These are phyloP conservation scores for Stramonita haemastoma DNA, from an alignment of 2,888 invertebrate species.

Conservation along the genomic window DNA sequence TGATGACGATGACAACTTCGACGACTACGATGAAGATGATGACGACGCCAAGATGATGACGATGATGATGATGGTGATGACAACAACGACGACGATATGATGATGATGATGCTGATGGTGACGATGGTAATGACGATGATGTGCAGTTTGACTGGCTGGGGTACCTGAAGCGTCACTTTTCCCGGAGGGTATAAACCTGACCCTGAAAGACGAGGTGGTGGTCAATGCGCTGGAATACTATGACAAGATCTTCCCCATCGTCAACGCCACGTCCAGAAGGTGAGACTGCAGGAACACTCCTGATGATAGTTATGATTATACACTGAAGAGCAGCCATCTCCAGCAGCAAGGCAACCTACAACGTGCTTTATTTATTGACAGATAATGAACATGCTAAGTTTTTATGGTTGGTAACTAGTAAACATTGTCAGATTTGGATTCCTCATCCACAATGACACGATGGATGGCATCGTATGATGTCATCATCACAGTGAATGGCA, in stretches of 20 bases:
- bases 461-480: too few species aligned
- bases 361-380: too few species aligned
- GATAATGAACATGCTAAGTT: too few species aligned
- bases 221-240: slow-evolving; percentile 29
- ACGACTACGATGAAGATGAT: too few species aligned
- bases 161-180: background rate
- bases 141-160: slow-evolving; percentile 35
- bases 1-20: background rate
- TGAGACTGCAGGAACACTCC: background rate
- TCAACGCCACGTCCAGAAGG: slow-evolving; percentile 1
- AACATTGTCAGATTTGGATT: too few species aligned
- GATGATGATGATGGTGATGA: background rate
- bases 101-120: background rate
- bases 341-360: too few species aligned
- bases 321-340: too few species aligned
- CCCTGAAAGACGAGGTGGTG: slow-evolving; percentile 27
- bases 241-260: slow-evolving; percentile 35
- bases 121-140: background rate
- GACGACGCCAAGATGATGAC: too few species aligned
- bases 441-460: too few species aligned
- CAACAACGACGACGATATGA: background rate
- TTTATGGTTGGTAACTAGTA: too few species aligned
- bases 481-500: too few species aligned
- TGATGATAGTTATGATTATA: too few species aligned
- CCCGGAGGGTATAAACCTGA: slow-evolving; percentile 7